These are phyloP conservation scores for Dysdera silvatica DNA, from an alignment of 1,140 invertebrate genomes.

Conservation along the genomic window DNA sequence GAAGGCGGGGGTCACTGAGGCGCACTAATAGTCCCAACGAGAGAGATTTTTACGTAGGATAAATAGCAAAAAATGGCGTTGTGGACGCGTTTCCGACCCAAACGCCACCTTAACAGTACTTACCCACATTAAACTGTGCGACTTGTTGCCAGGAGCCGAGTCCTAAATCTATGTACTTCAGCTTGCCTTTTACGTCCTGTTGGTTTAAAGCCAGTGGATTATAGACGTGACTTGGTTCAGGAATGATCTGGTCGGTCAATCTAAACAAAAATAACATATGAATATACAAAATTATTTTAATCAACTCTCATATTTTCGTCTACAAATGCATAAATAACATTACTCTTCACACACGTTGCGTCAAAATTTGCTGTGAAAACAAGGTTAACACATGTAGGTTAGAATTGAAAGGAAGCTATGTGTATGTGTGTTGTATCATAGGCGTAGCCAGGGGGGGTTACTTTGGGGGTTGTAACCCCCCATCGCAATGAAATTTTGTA, in stretches of 20 bases:
- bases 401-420: no score
- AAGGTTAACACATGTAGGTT: no score
- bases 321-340: not conserved
- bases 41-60: no score
- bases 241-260: slow-evolving; percentile 18
- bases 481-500: no score
- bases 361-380: no score
- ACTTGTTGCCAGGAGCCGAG: slow-evolving; percentile 29
- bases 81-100: not conserved
- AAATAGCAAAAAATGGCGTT: no score
- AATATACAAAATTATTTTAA: not conserved
- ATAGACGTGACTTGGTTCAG: slow-evolving; percentile 1
- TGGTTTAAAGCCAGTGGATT: not conserved
- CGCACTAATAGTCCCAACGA: no score
- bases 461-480: no score
- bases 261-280: not conserved
- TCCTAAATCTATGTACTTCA: slow-evolving; percentile 26
- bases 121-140: slow-evolving; percentile 25
- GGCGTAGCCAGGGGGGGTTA: no score
- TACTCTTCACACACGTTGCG: not conserved
- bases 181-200: slow-evolving; percentile 20
- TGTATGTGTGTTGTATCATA: no score
- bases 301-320: not conserved
- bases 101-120: not conserved
- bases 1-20: no score